phyloP scores from a whole-genome alignment of 2,888 invertebrate genomes.

The Drosophila conformis region DNA sequence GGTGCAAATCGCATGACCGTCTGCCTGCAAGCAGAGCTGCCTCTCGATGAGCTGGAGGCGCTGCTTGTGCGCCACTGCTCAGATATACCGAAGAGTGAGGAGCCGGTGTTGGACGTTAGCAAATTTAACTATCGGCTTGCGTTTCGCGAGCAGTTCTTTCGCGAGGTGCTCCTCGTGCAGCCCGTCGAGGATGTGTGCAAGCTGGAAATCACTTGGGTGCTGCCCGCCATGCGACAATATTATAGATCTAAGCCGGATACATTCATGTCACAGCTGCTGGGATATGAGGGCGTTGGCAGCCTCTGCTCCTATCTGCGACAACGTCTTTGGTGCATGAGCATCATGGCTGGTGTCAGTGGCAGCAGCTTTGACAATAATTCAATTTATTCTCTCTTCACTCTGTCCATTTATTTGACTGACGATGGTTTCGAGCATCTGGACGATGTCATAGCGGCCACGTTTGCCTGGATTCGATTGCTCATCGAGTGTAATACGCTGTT shows the following conservation, averaged over 20 bases:
- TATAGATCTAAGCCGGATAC: constrained; percentile 86
- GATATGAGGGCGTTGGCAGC: constrained; percentile 94
- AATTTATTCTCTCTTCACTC: constrained; percentile 90
- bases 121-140: constrained; percentile 81
- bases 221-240: constrained; percentile 78
- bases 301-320: constrained; percentile 91
- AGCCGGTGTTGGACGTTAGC: constrained; percentile 87
- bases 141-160: constrained; percentile 78
- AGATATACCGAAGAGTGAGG: constrained; percentile 88
- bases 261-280: constrained; percentile 91
- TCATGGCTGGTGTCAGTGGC: constrained; percentile 90
- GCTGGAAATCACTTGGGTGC: constrained; percentile 85
- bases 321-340: constrained; percentile 90
- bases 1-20: constrained; percentile 95
- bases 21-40: constrained; percentile 89
- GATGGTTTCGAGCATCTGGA: constrained; percentile 90
- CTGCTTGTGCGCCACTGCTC: constrained; percentile 87
- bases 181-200: constrained; percentile 90
- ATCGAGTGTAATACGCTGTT: constrained; percentile 77
- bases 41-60: constrained; percentile 81
- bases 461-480: constrained; percentile 92
- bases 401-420: constrained; percentile 91
- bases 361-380: constrained; percentile 92
- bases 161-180: constrained; percentile 88
- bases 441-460: constrained; percentile 91